Conservation (phyloP, 2,888 invertebrate species). For the Agrotis segetum region DNA sequence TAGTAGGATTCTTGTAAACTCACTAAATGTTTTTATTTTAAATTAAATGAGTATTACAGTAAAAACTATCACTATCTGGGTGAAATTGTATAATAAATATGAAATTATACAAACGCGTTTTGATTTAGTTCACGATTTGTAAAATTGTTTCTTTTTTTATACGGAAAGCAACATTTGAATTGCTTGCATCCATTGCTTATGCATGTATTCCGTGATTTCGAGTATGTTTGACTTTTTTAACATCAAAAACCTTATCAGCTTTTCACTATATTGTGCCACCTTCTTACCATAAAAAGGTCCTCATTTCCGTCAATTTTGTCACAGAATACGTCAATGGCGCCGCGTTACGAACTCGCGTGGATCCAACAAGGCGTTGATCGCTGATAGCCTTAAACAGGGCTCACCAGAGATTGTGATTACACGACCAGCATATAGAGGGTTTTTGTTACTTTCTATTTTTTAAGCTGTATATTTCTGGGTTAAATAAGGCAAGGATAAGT, state of each 20-base stretch:
- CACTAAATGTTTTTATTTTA: too few relatives aligned
- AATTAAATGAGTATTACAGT: too few relatives aligned
- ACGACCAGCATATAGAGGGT: constrained; percentile 29
- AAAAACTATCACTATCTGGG: too few relatives aligned
- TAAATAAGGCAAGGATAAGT: background rate
- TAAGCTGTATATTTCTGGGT: constrained; percentile 1
- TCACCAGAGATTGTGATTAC: constrained; percentile 29
- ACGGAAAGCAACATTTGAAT: background rate
- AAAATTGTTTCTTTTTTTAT: background rate
- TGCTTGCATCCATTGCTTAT: too few relatives aligned
- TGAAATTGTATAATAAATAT: background rate
- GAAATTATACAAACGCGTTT: background rate
- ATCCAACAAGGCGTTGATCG: constrained; percentile 42
- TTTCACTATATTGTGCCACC: constrained; percentile 3
- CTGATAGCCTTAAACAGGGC: constrained; percentile 39
- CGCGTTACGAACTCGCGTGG: constrained; percentile 24
- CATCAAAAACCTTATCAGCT: background rate
- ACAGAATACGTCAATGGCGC: constrained; percentile 36
- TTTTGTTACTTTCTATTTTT: constrained; percentile 51
- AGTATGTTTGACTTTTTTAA: background rate
- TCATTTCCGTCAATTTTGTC: constrained; percentile 51
- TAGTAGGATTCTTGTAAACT: too few relatives aligned
- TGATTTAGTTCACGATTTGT: background rate
- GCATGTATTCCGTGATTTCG: background rate
- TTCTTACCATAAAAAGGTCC: constrained; percentile 27